Evolutionary conservation across 2,797 vertebrate species (phyloP).

Genomic region (Apodemus agrarius): DNA sequence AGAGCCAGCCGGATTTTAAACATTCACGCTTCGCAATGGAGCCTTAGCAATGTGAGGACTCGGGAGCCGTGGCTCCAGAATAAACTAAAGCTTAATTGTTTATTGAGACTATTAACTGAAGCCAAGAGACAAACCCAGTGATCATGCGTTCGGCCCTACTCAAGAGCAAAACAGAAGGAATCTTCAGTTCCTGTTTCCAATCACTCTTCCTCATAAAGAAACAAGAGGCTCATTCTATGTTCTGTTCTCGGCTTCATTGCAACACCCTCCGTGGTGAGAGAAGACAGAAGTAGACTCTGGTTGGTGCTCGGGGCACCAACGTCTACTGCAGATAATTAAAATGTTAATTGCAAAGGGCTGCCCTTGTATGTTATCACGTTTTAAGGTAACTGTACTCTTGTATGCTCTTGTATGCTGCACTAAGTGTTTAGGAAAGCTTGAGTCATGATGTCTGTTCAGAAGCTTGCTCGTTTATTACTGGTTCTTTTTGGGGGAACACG

Average conservation of each 20-base stretch:
- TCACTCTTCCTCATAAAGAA: not conserved
- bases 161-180: slow-evolving; percentile 15
- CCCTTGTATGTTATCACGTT: not conserved
- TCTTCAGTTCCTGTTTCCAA: not conserved
- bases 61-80: slow-evolving; percentile 47
- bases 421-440: slow-evolving; percentile 27
- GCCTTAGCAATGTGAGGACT: not conserved
- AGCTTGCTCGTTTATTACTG: not conserved
- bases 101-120: slow-evolving; percentile 63
- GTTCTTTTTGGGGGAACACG: not conserved
- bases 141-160: slow-evolving; percentile 36
- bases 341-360: slow-evolving; percentile 29
- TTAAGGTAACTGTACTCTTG: not conserved
- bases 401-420: not conserved
- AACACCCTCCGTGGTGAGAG: not conserved
- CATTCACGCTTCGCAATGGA: not conserved
- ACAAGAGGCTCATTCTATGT: slow-evolving; percentile 14
- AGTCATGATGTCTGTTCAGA: not conserved
- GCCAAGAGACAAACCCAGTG: slow-evolving; percentile 60
- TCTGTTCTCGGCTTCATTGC: slow-evolving; percentile 30
- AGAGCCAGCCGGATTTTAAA: not conserved
- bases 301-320: not conserved
- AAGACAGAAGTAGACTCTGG: slow-evolving; percentile 6
- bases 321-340: slow-evolving; percentile 56
- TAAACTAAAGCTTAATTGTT: slow-evolving; percentile 56